Conservation (phyloP, 2,113 vertebrate genomes). For the Triplophysa tibetana region DNA sequence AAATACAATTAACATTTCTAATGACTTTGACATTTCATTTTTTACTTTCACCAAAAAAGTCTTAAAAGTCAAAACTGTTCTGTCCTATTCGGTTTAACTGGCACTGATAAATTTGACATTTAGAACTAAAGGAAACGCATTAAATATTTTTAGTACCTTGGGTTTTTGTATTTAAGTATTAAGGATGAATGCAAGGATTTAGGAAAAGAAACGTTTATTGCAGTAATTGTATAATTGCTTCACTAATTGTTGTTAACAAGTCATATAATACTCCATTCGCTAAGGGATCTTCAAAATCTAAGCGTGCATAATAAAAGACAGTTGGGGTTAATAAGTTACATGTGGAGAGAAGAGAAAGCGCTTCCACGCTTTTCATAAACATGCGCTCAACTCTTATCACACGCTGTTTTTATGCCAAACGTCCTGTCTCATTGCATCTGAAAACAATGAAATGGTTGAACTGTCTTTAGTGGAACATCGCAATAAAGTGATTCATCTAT, state of each 20-base stretch:
- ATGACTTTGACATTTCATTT: too few species aligned
- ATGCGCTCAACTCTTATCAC: constrained; percentile 66
- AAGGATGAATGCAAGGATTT: constrained; percentile 59
- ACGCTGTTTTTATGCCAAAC: constrained; percentile 31
- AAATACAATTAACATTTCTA: too few species aligned
- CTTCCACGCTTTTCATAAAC: constrained; percentile 66
- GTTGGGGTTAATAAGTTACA: constrained; percentile 74
- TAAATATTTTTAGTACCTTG: constrained; percentile 28
- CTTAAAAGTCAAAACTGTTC: too few species aligned
- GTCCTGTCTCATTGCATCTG: constrained; percentile 54
- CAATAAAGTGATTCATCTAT: constrained; percentile 21
- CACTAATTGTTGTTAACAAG: constrained; percentile 83
- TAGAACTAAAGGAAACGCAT: neutral
- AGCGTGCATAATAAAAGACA: constrained; percentile 69
- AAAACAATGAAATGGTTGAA: constrained; percentile 2
- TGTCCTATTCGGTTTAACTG: too few species aligned
- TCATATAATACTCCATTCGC: constrained; percentile 73
- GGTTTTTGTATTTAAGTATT: constrained; percentile 68
- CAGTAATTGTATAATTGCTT: constrained; percentile 79
- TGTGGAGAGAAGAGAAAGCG: constrained; percentile 65
- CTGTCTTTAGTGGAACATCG: neutral
- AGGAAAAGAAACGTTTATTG: constrained; percentile 73
- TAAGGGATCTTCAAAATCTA: constrained; percentile 60
- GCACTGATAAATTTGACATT: neutral
- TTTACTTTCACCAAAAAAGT: too few species aligned